phyloP scores from a whole-genome alignment of 2,113 vertebrate species.

The Sinocyclocheilus maitianheensis region DNA sequence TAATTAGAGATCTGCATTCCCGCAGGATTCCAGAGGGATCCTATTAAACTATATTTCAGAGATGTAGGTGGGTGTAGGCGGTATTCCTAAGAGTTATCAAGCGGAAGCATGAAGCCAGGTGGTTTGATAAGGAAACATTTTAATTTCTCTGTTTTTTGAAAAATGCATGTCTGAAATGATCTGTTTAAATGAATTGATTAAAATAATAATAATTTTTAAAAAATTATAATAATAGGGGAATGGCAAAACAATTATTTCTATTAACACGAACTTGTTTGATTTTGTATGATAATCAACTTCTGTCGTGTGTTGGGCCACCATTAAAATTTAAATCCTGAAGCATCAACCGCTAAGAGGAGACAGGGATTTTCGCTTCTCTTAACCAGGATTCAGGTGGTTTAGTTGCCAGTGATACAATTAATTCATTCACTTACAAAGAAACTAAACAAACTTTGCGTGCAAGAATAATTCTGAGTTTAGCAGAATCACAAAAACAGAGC shows the following conservation, averaged over 20 bases:
- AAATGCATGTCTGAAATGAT: neutral
- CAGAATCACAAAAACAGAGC: neutral
- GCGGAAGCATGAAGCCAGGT: neutral
- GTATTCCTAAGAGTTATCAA: constrained; percentile 12
- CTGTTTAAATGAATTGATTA: neutral
- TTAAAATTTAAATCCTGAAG: neutral
- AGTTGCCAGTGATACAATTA: neutral
- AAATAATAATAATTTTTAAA: neutral
- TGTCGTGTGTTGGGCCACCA: neutral
- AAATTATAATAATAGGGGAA: neutral
- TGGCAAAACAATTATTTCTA: no score
- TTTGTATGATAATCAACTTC: neutral
- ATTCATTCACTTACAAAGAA: neutral
- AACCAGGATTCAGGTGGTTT: neutral
- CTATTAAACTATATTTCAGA: neutral
- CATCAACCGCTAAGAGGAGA: neutral
- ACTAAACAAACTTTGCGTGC: neutral
- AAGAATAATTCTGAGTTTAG: neutral
- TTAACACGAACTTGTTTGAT: neutral
- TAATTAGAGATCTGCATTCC: constrained; percentile 5
- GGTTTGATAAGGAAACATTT: neutral
- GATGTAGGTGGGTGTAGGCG: constrained; percentile 7
- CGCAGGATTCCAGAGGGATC: constrained; percentile 5
- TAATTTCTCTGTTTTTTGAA: neutral
- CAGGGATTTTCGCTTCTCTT: neutral